Evolutionary conservation across 2,113 vertebrate genomes (phyloP).

Genomic region (Alexandromys fortis): DNA sequence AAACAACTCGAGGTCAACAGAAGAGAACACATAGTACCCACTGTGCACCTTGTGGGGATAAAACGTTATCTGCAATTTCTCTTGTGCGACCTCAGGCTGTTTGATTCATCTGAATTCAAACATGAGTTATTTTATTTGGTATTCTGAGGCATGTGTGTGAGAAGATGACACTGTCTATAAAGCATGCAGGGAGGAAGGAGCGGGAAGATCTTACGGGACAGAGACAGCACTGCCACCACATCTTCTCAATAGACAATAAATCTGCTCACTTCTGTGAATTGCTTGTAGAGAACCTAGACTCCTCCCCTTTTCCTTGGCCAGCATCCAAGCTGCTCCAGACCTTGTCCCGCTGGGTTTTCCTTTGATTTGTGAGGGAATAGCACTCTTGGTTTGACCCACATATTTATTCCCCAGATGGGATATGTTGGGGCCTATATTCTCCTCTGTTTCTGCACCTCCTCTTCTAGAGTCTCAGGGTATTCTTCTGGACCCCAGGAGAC

Average conservation of each 20-base stretch:
- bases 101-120: not conserved
- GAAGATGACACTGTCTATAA: not conserved
- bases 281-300: not conserved
- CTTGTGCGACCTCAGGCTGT: not conserved
- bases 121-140: not conserved
- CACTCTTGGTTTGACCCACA: not conserved
- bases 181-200: not conserved
- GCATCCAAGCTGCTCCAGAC: not conserved
- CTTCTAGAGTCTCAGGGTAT: not conserved
- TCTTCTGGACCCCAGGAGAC: not conserved
- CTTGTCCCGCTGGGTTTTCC: not conserved
- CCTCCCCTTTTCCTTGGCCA: not conserved
- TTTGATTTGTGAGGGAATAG: slow-evolving; percentile 58
- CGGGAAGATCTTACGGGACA: not conserved
- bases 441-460: not conserved
- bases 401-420: slow-evolving; percentile 49
- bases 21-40: not conserved
- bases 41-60: not conserved
- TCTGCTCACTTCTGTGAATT: not conserved
- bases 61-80: not conserved
- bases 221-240: not conserved
- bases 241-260: not conserved
- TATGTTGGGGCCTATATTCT: not conserved
- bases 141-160: not conserved
- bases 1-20: not conserved